Evolutionary conservation across 2,888 invertebrate species (phyloP).

Genomic region (Cryptosula pallasiana): DNA sequence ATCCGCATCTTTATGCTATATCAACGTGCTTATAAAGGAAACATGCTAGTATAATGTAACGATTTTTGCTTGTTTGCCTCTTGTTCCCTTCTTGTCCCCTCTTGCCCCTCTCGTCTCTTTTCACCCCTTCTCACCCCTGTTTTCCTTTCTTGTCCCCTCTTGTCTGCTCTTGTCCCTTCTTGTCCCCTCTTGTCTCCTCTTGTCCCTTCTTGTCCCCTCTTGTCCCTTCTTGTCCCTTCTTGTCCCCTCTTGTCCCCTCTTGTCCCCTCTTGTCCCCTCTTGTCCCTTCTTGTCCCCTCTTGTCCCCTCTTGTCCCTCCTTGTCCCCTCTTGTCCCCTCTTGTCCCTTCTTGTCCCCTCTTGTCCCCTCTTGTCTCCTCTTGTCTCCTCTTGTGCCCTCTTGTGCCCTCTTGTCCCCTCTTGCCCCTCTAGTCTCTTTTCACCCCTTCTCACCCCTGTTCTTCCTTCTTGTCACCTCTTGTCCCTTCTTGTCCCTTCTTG

Average conservation of each 20-base stretch:
- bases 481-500: background rate
- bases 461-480: background rate
- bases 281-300: background rate
- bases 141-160: no score
- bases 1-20: no score
- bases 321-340: no score
- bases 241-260: background rate
- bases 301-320: constrained; percentile 3
- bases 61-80: no score
- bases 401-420: no score
- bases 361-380: background rate
- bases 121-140: background rate
- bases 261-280: background rate
- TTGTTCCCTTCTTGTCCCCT: no score
- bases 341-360: background rate
- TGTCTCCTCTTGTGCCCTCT: background rate
- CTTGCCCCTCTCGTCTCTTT: constrained; percentile 3
- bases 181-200: background rate
- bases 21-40: no score
- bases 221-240: background rate
- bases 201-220: no score
- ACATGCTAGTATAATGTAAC: no score
- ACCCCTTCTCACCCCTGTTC: background rate
- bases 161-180: background rate
- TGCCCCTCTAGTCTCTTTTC: no score